These are phyloP conservation scores for Oenanthe oenanthe DNA, from an alignment of 2,113 vertebrate species.

Conservation along the genomic window DNA sequence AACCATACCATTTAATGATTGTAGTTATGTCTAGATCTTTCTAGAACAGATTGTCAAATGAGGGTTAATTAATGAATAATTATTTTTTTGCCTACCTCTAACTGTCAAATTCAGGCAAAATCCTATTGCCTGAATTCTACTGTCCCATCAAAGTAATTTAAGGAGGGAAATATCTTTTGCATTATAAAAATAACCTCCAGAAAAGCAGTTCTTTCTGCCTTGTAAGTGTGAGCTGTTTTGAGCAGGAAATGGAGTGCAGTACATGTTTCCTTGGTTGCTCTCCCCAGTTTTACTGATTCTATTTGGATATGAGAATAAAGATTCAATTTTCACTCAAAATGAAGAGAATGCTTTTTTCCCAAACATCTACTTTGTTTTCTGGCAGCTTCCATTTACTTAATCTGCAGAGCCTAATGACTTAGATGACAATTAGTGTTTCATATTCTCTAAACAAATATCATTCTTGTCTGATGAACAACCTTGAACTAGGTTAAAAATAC, in stretches of 20 bases:
- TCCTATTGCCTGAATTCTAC: neutral
- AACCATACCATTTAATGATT: neutral
- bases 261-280: neutral
- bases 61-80: neutral
- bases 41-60: neutral
- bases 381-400: constrained; percentile 46
- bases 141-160: neutral
- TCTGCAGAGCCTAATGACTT: constrained; percentile 52
- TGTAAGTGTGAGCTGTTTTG: neutral
- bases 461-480: neutral
- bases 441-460: neutral
- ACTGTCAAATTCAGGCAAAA: neutral
- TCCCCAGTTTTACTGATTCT: neutral
- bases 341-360: neutral
- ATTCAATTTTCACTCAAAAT: constrained; percentile 39
- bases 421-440: constrained; percentile 31
- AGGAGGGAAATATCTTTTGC: neutral
- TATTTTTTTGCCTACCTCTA: constrained; percentile 1
- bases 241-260: neutral
- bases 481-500: constrained; percentile 20
- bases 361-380: constrained; percentile 10
- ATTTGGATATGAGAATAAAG: constrained; percentile 21
- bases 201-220: neutral
- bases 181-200: neutral
- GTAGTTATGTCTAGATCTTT: neutral